Conservation (phyloP, 1,140 invertebrate species). For the Heliconius melpomene region DNA sequence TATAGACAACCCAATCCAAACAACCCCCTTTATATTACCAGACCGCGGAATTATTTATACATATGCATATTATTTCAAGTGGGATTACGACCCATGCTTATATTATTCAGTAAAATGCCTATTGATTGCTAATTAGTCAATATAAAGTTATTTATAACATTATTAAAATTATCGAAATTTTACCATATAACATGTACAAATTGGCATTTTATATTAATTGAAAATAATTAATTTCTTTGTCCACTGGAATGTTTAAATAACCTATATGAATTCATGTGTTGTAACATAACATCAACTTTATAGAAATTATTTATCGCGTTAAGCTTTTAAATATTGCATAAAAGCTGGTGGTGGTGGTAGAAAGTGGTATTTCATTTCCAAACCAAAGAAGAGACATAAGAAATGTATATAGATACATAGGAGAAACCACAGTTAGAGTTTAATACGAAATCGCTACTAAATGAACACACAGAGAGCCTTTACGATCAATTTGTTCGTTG, state of each 20-base stretch:
- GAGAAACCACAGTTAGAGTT: constrained; percentile 25
- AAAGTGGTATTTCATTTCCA: not conserved
- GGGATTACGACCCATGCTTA: too few relatives aligned
- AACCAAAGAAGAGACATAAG: not conserved
- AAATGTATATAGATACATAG: not conserved
- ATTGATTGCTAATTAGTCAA: too few relatives aligned
- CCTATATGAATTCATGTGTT: too few relatives aligned
- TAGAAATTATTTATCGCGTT: not conserved
- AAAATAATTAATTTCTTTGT: not conserved
- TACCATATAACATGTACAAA: not conserved
- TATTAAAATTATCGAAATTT: not conserved
- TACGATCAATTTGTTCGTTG: constrained; percentile 62
- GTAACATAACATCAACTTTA: too few relatives aligned
- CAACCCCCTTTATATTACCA: too few relatives aligned
- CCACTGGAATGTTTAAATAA: not conserved
- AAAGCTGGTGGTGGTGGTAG: not conserved
- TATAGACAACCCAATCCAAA: too few relatives aligned
- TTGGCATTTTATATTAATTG: not conserved
- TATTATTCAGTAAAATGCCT: too few relatives aligned
- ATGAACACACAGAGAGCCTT: constrained; percentile 55
- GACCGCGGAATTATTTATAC: too few relatives aligned
- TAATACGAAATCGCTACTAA: constrained; percentile 48
- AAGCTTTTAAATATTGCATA: not conserved
- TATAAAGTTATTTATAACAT: not conserved
- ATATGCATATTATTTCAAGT: too few relatives aligned